Evolutionary conservation across 2,113 vertebrate species (phyloP), one percentile per base, ranked within the genome.

Genomic region (Oryzias melastigma): DNA sequence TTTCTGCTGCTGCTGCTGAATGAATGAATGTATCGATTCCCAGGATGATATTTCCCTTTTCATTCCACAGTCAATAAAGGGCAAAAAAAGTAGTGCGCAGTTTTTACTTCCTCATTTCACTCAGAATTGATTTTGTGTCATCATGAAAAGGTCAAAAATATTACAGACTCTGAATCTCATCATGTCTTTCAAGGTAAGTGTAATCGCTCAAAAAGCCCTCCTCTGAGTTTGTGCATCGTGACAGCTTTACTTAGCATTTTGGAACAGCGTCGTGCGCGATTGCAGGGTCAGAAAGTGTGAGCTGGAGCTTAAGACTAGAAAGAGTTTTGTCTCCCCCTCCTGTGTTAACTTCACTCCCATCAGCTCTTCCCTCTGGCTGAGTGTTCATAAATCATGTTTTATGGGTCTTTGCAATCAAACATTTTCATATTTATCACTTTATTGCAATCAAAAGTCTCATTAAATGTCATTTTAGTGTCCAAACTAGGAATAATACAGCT

Each of bases 311-410:
- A 50, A 10, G 52, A 51, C 18, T 70, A 44, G 16, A 51, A 27
- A 24, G 62, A 41, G 20, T 42, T 80, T 64, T 77, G 62, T 77
- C 73, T 77, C 80, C 69, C 63, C 3, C 77, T 73, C 68, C 62
- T 24, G 4, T 57, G 46, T 18, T 17, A 35, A 61, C 0, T 1
- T 43, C 3, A 47, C 29, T 29, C 22, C 18, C n/a, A 42, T 40
- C 4, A 40, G 41, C 16, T 1, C 22, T 12, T 18, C 40, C n/a
- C 57, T 55, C 12, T 35, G 35, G 2, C 35, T 35, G 10, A 35
- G 10, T 2, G 35, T 35, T 35, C 12, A 35, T 35, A 35, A 35
- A 35, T 13, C 10, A 35, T 12, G 35, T 10, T 35, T 29, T 35
- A 12, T 3, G 35, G 10, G 35, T 35, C 8, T 35, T 12, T 35